phyloP scores from a whole-genome alignment of 2,888 invertebrate genomes.

The Subacronicta megacephala region DNA sequence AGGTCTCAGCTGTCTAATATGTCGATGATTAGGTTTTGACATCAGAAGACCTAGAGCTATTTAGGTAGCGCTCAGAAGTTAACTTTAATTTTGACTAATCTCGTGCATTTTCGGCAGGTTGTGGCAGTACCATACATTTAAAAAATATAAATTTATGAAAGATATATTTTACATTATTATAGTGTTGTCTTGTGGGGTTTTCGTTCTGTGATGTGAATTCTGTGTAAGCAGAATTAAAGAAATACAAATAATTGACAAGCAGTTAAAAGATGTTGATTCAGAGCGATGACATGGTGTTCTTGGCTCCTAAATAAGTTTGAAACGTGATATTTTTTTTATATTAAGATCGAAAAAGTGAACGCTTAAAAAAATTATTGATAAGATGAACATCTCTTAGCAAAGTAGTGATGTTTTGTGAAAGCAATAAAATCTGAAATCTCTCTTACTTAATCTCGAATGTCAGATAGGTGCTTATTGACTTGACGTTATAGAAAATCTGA shows the following conservation, averaged over 20 bases:
- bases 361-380: no score
- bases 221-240: slow-evolving; percentile 4
- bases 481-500: slow-evolving; percentile 62
- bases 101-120: no score
- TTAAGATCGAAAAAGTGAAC: slow-evolving; percentile 2
- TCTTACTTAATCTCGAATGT: slow-evolving; percentile 47
- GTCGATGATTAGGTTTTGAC: neutral
- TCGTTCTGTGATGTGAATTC: slow-evolving; percentile 1
- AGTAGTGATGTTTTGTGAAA: slow-evolving; percentile 12
- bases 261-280: slow-evolving; percentile 19
- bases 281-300: slow-evolving; percentile 2
- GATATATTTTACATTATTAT: no score
- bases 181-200: no score
- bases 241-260: slow-evolving; percentile 7
- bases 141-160: no score
- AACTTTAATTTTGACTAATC: neutral
- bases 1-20: slow-evolving; percentile 1
- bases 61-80: neutral
- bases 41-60: neutral
- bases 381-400: slow-evolving; percentile 6
- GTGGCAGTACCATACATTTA: no score
- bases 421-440: slow-evolving; percentile 22
- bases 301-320: slow-evolving; percentile 28
- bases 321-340: slow-evolving; percentile 4
- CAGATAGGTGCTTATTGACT: slow-evolving; percentile 59